Base-by-base conservation (phyloP, 2,797 vertebrate species). In the Macropodus opercularis region DNA sequence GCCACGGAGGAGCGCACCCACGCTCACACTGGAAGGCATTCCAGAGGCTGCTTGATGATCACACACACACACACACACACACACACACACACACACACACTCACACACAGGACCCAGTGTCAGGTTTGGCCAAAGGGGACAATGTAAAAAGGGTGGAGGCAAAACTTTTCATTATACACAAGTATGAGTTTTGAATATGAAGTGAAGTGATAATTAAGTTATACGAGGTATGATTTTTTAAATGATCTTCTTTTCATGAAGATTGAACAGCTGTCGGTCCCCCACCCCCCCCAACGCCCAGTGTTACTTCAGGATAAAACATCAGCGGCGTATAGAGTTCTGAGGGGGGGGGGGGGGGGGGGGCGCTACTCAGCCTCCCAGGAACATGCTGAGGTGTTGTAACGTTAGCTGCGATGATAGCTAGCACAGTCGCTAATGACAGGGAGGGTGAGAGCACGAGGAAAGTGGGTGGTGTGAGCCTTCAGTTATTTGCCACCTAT, bases 311-410 rank as follows among this genome's bases (percentile, higher is more conserved):
- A 51, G 26, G 19, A 35, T 47, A 32, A 79, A 68, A 49, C 47
- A 41, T 65, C 53, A 62, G 51, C 59, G 13, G 29, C 53, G 54
- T 54, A 19, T 17, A 48, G 21, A 29, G 57, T 69, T 43, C 64
- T 58, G 63, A 55, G n/a, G n/a, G n/a, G n/a, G n/a, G n/a, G n/a
- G n/a, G n/a, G n/a, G n/a, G n/a, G n/a, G n/a, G n/a, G 80, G 73
- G 64, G 68, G 72, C 56, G 58, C 35, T 35, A 57, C 29, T 60
- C 63, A 52, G 63, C 27, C 58, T 76, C 69, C 69, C 50, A 51
- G 81, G 82, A 87, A 89, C 84, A 86, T 80, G 88, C 83, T 86
- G 87, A 86, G 75, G 80, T 79, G 85, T 72, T 81, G 83, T 89
- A 89, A 89, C 85, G 72, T 74, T 85, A 87, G 80, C 85, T 87